phyloP scores from a whole-genome alignment of 2,888 invertebrate genomes.

The Parnassius glacialis region DNA sequence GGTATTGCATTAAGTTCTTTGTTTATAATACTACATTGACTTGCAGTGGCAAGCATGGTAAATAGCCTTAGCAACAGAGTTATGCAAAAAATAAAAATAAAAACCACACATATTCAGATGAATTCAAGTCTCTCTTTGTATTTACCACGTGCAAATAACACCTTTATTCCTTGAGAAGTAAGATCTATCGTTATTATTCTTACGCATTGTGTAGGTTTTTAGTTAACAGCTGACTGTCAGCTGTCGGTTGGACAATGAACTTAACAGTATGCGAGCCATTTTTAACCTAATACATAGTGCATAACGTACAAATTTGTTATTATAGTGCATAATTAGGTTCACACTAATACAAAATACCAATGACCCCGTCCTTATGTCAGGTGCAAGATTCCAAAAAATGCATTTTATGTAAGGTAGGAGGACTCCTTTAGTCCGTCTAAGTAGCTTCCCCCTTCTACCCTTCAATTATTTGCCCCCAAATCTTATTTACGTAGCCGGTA shows the following conservation, averaged over 20 bases:
- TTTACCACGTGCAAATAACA: background rate
- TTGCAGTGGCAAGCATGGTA: background rate
- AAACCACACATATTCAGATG: slow-evolving; percentile 7
- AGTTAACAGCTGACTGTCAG: slow-evolving; percentile 40
- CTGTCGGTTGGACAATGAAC: slow-evolving; percentile 33
- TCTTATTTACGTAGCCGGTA: too few relatives aligned
- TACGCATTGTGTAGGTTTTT: background rate
- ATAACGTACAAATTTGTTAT: too few relatives aligned
- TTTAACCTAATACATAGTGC: background rate
- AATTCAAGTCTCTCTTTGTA: slow-evolving; percentile 7
- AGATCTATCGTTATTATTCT: background rate
- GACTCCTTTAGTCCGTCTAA: too few relatives aligned
- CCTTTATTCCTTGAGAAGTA: background rate
- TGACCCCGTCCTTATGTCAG: too few relatives aligned
- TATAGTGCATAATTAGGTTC: too few relatives aligned
- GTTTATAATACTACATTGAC: background rate
- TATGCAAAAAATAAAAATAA: slow-evolving; percentile 3
- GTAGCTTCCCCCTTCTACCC: too few relatives aligned
- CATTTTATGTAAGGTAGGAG: too few relatives aligned
- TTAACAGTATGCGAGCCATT: background rate
- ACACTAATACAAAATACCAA: too few relatives aligned
- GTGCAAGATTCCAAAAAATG: too few relatives aligned
- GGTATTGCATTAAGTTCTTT: too few relatives aligned
- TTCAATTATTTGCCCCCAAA: too few relatives aligned
- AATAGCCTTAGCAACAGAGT: slow-evolving; percentile 4